Evolutionary conservation across 2,113 vertebrate genomes (phyloP).

Genomic region (Tichodroma muraria): DNA sequence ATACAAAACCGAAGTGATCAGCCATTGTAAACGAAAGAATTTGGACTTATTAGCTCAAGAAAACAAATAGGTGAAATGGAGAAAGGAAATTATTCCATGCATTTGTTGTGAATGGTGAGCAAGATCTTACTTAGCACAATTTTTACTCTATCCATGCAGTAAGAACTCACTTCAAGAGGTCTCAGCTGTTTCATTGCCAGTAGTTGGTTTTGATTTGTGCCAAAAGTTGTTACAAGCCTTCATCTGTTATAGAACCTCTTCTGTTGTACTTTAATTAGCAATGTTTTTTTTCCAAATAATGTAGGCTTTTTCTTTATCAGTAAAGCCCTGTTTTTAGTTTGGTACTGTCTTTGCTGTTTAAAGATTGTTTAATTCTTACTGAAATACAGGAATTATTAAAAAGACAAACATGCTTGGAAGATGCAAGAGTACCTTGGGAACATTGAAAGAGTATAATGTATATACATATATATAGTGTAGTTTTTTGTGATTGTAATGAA

Average conservation of each 20-base stretch:
- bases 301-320: not conserved
- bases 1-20: not conserved
- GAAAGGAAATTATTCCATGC: not conserved
- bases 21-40: not conserved
- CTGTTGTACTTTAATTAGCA: not conserved
- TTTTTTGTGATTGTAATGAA: not conserved
- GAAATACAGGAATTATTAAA: not conserved
- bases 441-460: not conserved
- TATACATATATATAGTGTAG: not conserved
- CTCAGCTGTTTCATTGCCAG: not conserved
- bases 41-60: not conserved
- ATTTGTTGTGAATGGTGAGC: not conserved
- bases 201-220: not conserved
- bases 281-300: not conserved
- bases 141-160: not conserved
- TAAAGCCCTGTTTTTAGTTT: not conserved
- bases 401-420: not conserved
- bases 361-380: not conserved
- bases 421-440: not conserved
- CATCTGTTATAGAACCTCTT: not conserved
- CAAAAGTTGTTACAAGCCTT: not conserved
- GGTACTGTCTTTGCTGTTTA: not conserved
- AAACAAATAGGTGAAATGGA: not conserved
- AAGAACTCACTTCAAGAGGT: not conserved
- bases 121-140: not conserved